Percentiles rank a stretch among this genome's conserved stretches.
Conservation (phyloP, 2,888 invertebrate species). For the Euzophera pinguis region DNA sequence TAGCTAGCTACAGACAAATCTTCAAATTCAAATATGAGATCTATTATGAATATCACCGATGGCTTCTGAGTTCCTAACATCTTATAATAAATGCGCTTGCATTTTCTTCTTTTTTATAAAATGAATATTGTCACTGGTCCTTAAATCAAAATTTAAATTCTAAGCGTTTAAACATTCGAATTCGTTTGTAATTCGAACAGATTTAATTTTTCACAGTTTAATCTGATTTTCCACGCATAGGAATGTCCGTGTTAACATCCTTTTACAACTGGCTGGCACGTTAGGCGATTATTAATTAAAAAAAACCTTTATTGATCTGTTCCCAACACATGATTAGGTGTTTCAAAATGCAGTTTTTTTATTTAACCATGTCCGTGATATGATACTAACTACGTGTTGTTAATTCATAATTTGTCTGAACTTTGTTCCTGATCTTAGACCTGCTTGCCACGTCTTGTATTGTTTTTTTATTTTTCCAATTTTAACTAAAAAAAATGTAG, state of each 20-base stretch:
- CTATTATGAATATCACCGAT: too few species aligned
- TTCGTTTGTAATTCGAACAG: conserved; percentile 45
- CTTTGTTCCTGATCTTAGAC: too few species aligned
- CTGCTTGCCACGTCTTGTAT: too few species aligned
- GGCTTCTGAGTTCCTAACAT: too few species aligned
- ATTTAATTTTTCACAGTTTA: conserved; percentile 70
- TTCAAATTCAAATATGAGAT: too few species aligned
- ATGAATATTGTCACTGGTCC: too few species aligned
- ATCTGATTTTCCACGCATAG: conserved; percentile 56
- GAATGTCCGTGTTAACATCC: conserved; percentile 13
- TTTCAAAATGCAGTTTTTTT: background rate
- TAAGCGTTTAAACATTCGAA: conserved; percentile 13
- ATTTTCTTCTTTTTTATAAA: too few species aligned
- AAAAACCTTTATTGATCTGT: conserved; percentile 8
- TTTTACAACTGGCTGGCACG: conserved; percentile 11
- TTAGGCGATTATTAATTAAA: background rate
- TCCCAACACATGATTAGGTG: background rate
- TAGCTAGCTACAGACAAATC: too few species aligned
- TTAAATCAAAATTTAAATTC: too few species aligned
- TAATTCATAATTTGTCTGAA: background rate
- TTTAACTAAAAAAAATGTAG: too few species aligned
- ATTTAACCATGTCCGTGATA: background rate
- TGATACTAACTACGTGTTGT: background rate
- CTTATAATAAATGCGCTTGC: too few species aligned
- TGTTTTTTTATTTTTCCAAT: too few species aligned